These are phyloP conservation scores for Gryllus bimaculatus DNA, from an alignment of 1,140 invertebrate species.

Conservation along the genomic window DNA sequence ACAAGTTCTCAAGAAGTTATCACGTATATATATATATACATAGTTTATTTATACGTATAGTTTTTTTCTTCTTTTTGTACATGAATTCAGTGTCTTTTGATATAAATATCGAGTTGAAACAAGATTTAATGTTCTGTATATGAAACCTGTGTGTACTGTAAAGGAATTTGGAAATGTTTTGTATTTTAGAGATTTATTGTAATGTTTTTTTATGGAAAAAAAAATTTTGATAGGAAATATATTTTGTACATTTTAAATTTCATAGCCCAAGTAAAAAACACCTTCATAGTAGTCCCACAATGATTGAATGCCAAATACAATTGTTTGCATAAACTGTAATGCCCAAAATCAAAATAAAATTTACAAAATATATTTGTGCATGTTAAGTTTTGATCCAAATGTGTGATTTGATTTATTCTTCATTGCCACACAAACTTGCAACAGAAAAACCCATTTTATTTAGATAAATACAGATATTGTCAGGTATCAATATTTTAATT, in stretches of 20 bases:
- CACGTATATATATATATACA: neutral
- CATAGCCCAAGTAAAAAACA: neutral
- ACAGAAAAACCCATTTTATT: too few relatives aligned
- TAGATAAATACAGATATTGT: too few relatives aligned
- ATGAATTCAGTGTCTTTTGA: neutral
- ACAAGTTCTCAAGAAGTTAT: too few relatives aligned
- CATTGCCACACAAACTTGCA: too few relatives aligned
- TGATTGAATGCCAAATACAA: neutral
- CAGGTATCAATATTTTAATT: too few relatives aligned
- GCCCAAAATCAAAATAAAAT: neutral
- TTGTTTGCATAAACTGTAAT: neutral
- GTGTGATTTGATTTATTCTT: too few relatives aligned
- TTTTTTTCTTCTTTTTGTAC: neutral
- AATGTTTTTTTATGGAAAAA: constrained; percentile 2
- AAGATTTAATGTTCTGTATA: too few relatives aligned
- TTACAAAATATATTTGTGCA: neutral
- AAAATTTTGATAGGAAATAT: neutral
- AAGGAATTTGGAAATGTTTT: neutral
- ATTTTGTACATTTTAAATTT: neutral
- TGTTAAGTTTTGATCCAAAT: too few relatives aligned
- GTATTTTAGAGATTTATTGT: neutral
- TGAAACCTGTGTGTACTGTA: too few relatives aligned
- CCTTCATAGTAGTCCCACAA: neutral
- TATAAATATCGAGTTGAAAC: neutral
- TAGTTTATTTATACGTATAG: neutral